These are phyloP conservation scores for Cephus pygmeus DNA, from an alignment of 2,888 invertebrate genomes.

Conservation along the genomic window DNA sequence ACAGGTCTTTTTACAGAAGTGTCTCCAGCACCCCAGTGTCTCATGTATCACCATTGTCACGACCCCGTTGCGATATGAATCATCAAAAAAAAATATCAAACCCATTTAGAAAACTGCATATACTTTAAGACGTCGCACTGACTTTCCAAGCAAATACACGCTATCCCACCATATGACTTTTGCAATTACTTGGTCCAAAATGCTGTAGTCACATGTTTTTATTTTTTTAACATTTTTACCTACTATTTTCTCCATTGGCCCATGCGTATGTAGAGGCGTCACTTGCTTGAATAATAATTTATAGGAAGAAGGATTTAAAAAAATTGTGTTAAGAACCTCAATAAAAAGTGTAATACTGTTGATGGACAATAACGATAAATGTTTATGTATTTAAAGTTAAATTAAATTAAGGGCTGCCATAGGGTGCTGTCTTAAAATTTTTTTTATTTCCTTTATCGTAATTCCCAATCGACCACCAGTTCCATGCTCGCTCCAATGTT, in stretches of 20 bases:
- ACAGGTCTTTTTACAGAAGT: background rate
- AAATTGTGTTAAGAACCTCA: too few species aligned
- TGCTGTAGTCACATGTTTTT: background rate
- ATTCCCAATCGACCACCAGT: background rate
- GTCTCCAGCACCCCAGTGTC: background rate
- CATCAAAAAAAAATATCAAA: background rate
- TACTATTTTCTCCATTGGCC: too few species aligned
- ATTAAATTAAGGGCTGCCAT: too few species aligned
- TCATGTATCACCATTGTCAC: background rate
- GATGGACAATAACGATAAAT: too few species aligned
- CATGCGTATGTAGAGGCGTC: too few species aligned
- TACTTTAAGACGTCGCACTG: background rate
- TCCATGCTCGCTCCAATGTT: background rate
- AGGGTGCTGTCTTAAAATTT: too few species aligned
- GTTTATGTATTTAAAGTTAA: too few species aligned
- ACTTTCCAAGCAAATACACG: background rate
- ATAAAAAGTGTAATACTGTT: too few species aligned
- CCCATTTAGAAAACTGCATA: background rate
- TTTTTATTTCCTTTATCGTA: background rate
- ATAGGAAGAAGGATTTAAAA: too few species aligned
- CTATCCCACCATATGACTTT: background rate
- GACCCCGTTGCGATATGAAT: conserved; percentile 2
- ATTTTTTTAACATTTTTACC: background rate
- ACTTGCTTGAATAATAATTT: too few species aligned
- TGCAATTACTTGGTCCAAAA: background rate